Evolutionary conservation across 2,797 vertebrate species (phyloP).

Genomic region (Chrosomus eos): DNA sequence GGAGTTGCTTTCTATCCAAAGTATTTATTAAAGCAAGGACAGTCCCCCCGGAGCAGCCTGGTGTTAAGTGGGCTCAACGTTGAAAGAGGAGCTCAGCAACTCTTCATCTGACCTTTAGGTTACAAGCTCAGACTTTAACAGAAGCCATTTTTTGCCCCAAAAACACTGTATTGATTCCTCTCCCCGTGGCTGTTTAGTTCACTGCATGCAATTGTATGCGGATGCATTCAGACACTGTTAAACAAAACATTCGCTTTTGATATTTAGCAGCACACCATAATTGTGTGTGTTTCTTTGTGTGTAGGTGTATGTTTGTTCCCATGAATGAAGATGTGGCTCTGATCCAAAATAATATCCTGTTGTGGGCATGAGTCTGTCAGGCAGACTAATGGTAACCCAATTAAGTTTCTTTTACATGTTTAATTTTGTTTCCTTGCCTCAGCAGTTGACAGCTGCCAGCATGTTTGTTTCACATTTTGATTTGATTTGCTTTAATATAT

Average conservation of each 20-base stretch:
- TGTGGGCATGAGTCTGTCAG: conserved; percentile 43
- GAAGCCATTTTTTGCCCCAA: neutral
- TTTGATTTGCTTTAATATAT: conserved; percentile 10
- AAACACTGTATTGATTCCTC: conserved; percentile 37
- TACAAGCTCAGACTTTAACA: conserved; percentile 32
- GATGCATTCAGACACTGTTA: conserved; percentile 28
- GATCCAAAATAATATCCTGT: conserved; percentile 54
- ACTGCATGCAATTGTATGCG: neutral
- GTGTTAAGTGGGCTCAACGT: conserved; percentile 4
- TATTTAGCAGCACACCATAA: conserved; percentile 17
- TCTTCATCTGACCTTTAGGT: conserved; percentile 35
- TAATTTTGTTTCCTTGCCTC: conserved; percentile 37
- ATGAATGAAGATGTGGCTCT: conserved; percentile 30
- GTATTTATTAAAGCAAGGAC: conserved; percentile 18
- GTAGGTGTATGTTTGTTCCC: conserved; percentile 22
- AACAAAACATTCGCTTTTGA: conserved; percentile 2
- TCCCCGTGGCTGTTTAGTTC: neutral
- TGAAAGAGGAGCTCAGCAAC: conserved; percentile 17
- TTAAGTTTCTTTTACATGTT: conserved; percentile 48
- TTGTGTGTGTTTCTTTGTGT: conserved; percentile 7
- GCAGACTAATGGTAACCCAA: conserved; percentile 42
- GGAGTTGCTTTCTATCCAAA: conserved; percentile 24
- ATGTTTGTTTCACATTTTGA: conserved; percentile 22
- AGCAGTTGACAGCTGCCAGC: conserved; percentile 4
- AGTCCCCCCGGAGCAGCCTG: neutral